These are phyloP conservation scores for Percopsis transmontana DNA, from an alignment of 2,113 vertebrate species.

Conservation along the genomic window DNA sequence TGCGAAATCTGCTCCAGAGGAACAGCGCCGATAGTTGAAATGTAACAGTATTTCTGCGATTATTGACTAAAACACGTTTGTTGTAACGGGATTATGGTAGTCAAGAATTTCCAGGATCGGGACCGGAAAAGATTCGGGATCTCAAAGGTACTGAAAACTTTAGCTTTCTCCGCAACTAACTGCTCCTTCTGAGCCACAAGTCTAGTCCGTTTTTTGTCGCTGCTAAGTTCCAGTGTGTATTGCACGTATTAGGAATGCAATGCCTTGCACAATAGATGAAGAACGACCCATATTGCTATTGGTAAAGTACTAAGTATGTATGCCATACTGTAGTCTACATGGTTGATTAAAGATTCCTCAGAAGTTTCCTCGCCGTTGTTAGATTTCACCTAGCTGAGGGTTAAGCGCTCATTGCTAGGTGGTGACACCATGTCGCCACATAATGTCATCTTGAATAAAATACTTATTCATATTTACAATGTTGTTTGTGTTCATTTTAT, in stretches of 20 bases:
- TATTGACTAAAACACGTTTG: conserved; percentile 28
- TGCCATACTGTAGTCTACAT: too few species aligned
- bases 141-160: conserved; percentile 70
- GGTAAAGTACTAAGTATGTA: too few species aligned
- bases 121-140: conserved; percentile 18
- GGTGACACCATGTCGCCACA: conserved; percentile 9
- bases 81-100: conserved; percentile 38
- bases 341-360: not conserved
- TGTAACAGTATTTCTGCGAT: conserved; percentile 34
- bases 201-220: conserved; percentile 40
- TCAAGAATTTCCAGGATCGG: conserved; percentile 8
- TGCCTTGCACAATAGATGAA: conserved; percentile 1
- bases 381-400: not conserved
- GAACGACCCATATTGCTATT: not conserved
- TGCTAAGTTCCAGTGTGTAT: conserved; percentile 49
- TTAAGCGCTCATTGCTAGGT: conserved; percentile 3
- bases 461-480: not conserved
- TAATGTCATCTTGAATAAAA: conserved; percentile 25
- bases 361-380: conserved; percentile 20
- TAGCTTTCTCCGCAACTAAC: conserved; percentile 47
- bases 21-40: conserved; percentile 41
- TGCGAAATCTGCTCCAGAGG: conserved; percentile 30
- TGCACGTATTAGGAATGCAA: not conserved
- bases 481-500: not conserved
- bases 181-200: conserved; percentile 57